Percentiles rank a stretch among this genome's conserved stretches.
Evolutionary conservation across 2,888 invertebrate species (phyloP).

Genomic region (Poecilus cupreus): DNA sequence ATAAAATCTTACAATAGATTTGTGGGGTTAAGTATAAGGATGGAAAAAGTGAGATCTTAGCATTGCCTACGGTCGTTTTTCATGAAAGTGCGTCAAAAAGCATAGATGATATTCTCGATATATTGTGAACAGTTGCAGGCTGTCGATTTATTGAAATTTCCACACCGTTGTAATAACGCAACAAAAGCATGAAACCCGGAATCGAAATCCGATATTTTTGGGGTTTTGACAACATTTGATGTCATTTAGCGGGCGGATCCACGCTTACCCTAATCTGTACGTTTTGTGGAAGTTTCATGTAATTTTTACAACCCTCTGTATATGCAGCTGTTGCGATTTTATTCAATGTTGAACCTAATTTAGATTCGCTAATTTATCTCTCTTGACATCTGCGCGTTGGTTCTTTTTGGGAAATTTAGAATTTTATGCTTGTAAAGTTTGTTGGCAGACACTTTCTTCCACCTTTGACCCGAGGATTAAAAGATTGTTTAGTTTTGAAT

Average conservation of each 20-base stretch:
- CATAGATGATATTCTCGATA: neutral
- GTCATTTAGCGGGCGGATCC: constrained; percentile 47
- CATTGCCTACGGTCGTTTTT: no score
- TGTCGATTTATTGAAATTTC: constrained; percentile 3
- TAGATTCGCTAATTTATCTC: constrained; percentile 52
- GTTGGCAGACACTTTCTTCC: constrained; percentile 44
- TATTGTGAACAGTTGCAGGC: neutral
- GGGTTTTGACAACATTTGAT: constrained; percentile 44
- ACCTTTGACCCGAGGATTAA: constrained; percentile 49
- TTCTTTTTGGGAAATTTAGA: constrained; percentile 32
- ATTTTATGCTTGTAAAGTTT: neutral
- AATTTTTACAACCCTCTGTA: constrained; percentile 45
- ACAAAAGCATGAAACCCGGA: constrained; percentile 36
- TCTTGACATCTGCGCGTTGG: constrained; percentile 43
- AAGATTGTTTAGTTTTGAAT: constrained; percentile 40
- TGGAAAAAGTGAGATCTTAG: no score
- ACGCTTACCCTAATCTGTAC: constrained; percentile 17
- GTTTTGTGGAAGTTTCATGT: constrained; percentile 33
- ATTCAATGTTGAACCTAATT: constrained; percentile 36
- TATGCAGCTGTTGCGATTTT: constrained; percentile 33
- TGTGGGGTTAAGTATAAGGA: no score
- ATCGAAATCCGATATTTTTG: constrained; percentile 49
- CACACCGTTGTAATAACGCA: constrained; percentile 31
- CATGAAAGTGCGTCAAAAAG: neutral
- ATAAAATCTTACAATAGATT: no score